These are phyloP conservation scores for Dryocosmus kuriphilus DNA, from an alignment of 2,888 invertebrate genomes.

Conservation along the genomic window DNA sequence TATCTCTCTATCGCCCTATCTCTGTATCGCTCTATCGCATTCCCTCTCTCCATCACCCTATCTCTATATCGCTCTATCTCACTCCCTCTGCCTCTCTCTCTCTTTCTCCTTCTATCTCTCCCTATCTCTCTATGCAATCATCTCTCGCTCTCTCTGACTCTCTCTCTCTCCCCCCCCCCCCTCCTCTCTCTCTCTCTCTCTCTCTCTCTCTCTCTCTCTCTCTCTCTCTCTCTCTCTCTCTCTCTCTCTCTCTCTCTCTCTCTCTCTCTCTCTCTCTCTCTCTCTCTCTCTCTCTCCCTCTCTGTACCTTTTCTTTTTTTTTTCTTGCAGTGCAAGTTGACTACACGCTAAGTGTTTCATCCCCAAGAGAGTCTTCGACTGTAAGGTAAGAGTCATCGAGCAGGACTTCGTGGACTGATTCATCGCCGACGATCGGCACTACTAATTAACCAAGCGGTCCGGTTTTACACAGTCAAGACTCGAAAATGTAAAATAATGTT, in stretches of 20 bases:
- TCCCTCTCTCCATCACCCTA: too few relatives aligned
- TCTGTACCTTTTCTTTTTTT: too few relatives aligned
- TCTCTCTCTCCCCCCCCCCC: constrained; percentile 40
- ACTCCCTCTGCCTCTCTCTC: neutral
- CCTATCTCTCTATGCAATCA: too few relatives aligned
- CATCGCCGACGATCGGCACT: constrained; percentile 65
- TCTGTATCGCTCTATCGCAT: too few relatives aligned
- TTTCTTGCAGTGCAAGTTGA: constrained; percentile 39
- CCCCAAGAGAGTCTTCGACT: constrained; percentile 39
- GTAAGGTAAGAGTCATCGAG: constrained; percentile 19
- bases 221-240: neutral
- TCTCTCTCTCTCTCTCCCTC: neutral
- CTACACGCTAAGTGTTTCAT: constrained; percentile 32
- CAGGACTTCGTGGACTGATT: constrained; percentile 60
- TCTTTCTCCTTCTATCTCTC: neutral
- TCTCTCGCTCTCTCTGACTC: neutral
- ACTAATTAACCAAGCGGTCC: constrained; percentile 70
- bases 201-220: neutral
- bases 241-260: neutral
- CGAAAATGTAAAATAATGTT: neutral
- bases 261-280: neutral
- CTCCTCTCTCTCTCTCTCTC: constrained; percentile 32
- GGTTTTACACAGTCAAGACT: constrained; percentile 63
- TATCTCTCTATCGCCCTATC: neutral
- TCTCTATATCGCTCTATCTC: neutral